Conservation (phyloP, 2,797 vertebrate genomes). For the Phaenicophaeus curvirostris region DNA sequence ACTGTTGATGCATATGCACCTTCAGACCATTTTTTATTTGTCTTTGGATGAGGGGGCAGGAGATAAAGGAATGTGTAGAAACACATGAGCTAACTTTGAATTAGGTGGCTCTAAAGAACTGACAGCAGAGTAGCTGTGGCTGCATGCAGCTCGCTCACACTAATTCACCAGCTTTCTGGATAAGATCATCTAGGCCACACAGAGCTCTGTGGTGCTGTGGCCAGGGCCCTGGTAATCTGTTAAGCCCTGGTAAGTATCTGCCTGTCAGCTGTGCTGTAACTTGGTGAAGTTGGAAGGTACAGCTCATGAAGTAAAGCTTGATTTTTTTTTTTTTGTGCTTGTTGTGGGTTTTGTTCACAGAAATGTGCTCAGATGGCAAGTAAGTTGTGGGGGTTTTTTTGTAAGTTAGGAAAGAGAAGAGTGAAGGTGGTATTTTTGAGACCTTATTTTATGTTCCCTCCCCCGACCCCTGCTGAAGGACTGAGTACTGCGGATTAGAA, state of each 20-base stretch:
- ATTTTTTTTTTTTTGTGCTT: neutral
- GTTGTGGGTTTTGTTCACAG: neutral
- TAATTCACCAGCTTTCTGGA: neutral
- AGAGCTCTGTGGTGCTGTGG: neutral
- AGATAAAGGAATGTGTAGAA: neutral
- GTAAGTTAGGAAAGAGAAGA: neutral
- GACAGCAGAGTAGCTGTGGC: neutral
- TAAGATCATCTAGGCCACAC: neutral
- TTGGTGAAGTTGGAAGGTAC: neutral
- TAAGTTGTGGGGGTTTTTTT: neutral
- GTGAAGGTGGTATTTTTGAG: neutral
- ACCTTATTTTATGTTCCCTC: neutral
- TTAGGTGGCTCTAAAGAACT: neutral
- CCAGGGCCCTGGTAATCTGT: neutral
- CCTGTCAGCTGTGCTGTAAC: neutral
- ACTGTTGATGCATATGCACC: neutral
- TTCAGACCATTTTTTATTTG: neutral
- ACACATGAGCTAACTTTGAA: neutral
- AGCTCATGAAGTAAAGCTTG: neutral
- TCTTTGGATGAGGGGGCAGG: neutral
- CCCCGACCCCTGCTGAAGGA: neutral
- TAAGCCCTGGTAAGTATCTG: neutral
- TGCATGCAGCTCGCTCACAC: accelerated
- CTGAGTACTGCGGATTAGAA: neutral
- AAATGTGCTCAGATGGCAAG: neutral